These are phyloP conservation scores for Mungos mungo DNA, from an alignment of 2,113 vertebrate genomes.

Conservation along the genomic window DNA sequence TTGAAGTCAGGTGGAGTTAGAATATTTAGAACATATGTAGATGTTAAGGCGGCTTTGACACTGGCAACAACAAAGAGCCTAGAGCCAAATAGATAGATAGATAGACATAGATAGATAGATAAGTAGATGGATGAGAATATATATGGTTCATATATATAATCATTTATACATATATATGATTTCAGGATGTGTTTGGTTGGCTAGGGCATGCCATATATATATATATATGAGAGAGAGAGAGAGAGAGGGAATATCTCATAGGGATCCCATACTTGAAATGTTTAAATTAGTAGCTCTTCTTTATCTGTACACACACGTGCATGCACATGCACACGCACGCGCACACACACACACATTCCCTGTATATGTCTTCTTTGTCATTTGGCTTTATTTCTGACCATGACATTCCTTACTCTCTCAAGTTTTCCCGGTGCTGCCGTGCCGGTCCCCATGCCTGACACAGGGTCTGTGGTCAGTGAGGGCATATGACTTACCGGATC, in stretches of 20 bases:
- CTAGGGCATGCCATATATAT: too few species aligned
- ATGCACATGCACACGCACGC: background rate
- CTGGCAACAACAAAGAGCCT: background rate
- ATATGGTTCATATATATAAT: too few species aligned
- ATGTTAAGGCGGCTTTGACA: background rate
- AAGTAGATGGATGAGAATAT: too few species aligned
- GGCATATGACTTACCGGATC: background rate
- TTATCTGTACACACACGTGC: too few species aligned
- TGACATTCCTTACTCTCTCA: background rate
- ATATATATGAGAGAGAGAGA: background rate
- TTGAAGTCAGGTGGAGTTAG: background rate
- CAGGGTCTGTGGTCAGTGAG: background rate
- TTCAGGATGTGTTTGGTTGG: too few species aligned
- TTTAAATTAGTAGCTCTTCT: background rate
- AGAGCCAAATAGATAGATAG: background rate
- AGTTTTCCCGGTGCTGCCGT: background rate
- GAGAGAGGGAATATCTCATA: background rate
- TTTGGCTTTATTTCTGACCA: background rate
- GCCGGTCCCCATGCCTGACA: background rate
- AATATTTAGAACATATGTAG: background rate
- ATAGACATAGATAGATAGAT: too few species aligned
- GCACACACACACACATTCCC: background rate
- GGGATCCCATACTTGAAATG: background rate
- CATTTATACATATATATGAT: too few species aligned
- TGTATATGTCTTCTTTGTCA: background rate